Evolutionary conservation across 2,888 invertebrate genomes (phyloP), one percentile per base, ranked within the genome.

Genomic region (Bedellia somnulentella): DNA sequence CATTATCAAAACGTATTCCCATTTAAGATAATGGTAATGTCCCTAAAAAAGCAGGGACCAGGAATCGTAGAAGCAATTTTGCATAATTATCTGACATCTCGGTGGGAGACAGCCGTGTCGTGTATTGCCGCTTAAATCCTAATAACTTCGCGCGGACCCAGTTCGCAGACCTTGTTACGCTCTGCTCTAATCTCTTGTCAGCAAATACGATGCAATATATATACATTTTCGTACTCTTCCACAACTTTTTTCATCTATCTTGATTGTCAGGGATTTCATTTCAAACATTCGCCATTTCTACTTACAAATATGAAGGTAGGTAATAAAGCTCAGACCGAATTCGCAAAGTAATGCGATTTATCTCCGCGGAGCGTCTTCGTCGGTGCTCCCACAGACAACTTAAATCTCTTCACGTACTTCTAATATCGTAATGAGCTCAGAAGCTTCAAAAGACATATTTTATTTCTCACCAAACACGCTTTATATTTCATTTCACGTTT

Each of bases 401-500:
- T 48, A 59, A 70, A 36, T 68, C 71, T 54, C 47, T 53, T 63
- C 73, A 75, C 73, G 73, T 71, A 58, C 50, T 61, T 49, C 57
- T 62, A 71, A 71, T 67, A 62, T 57, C 55, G 55, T 70, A 73
- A 75, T 71, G 67, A 73, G 66, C 64, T 59, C 52, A 48, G 52
- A 59, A 66, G 59, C 59, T 57, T 52, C 42, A 41, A 47, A 43
- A 53, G 64, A 66, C 67, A 66, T 67, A 66, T 71, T 68, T 71
- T 71, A 71, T 70, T 70, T 67, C 56, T 54, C 56, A 51, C 54
- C 56, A 53, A 62, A 66, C 57, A 60, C 55, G 59, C 64, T 76
- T 75, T 70, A 70, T 67, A 62, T 76, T 76, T 73, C 75, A 71
- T 73, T 75, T 53, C 75, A 73, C 75, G 75, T 76, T 68, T 68